These are phyloP conservation scores for Scaptomyza graminum DNA, from an alignment of 1,140 invertebrate species.

Conservation along the genomic window DNA sequence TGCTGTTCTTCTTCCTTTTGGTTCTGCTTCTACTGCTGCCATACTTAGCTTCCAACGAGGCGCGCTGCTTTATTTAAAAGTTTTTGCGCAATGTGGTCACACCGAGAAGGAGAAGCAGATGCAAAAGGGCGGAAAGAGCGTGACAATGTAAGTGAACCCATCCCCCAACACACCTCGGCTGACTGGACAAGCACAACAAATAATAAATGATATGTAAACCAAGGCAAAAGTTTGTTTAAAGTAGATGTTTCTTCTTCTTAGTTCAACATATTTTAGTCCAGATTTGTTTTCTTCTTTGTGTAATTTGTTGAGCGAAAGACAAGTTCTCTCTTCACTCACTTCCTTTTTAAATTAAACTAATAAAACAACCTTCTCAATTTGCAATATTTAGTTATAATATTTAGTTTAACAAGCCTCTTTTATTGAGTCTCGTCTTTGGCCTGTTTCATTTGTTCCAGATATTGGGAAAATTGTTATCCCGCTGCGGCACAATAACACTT, in stretches of 20 bases:
- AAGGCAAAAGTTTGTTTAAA: conserved; percentile 66
- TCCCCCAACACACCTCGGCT: conserved; percentile 44
- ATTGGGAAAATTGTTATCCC: conserved; percentile 32
- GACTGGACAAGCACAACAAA: conserved; percentile 55
- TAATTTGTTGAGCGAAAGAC: not conserved
- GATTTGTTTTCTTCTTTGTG: conserved; percentile 14
- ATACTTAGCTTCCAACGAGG: conserved; percentile 15
- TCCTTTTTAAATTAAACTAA: not conserved
- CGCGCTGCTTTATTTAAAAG: conserved; percentile 76
- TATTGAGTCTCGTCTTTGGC: not conserved
- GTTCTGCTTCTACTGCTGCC: not conserved
- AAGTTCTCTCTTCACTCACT: conserved; percentile 4
- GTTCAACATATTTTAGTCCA: conserved; percentile 36
- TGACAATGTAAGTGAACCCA: conserved; percentile 57
- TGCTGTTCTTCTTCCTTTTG: not conserved
- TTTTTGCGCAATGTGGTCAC: conserved; percentile 69
- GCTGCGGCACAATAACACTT: conserved; percentile 49
- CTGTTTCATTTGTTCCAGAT: conserved; percentile 38
- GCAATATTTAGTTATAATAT: no score
- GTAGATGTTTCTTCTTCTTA: conserved; percentile 26
- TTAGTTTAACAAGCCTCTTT: no score
- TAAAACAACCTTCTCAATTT: no score
- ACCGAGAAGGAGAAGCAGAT: conserved; percentile 1
- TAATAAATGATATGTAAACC: conserved; percentile 82
- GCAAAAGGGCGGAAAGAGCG: not conserved